Conservation (phyloP, 2,797 vertebrate species). For the Ibycter americanus region DNA sequence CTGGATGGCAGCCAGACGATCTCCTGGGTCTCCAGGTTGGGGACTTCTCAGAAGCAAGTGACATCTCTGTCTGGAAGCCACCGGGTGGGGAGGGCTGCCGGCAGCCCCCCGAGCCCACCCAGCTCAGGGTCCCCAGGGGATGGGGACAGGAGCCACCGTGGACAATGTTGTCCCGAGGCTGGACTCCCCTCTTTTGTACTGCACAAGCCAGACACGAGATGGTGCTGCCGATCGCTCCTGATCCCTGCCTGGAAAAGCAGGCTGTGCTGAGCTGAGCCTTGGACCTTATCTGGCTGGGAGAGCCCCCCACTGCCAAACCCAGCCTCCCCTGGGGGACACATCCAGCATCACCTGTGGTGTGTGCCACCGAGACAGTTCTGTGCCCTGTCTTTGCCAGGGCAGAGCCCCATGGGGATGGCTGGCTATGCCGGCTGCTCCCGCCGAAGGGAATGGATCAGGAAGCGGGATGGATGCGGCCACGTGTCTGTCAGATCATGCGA, state of each 20-base stretch:
- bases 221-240: conserved; percentile 25
- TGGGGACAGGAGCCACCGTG: accelerated
- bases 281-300: background rate
- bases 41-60: background rate
- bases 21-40: background rate
- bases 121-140: accelerated
- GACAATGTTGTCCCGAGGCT: background rate
- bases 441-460: too few species aligned
- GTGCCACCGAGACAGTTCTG: background rate
- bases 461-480: accelerated
- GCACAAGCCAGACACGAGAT: conserved; percentile 4
- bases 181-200: background rate
- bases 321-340: background rate
- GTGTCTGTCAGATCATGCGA: accelerated
- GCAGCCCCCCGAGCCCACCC: background rate
- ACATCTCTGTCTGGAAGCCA: background rate
- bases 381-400: background rate
- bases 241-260: background rate
- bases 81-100: background rate
- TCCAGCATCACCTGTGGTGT: accelerated
- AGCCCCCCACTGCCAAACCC: background rate
- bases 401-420: background rate
- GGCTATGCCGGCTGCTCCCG: too few species aligned
- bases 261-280: background rate
- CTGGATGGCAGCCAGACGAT: accelerated